These are phyloP conservation scores for Hephaestus fuliginosus DNA, from an alignment of 2,797 vertebrate species.

Conservation along the genomic window DNA sequence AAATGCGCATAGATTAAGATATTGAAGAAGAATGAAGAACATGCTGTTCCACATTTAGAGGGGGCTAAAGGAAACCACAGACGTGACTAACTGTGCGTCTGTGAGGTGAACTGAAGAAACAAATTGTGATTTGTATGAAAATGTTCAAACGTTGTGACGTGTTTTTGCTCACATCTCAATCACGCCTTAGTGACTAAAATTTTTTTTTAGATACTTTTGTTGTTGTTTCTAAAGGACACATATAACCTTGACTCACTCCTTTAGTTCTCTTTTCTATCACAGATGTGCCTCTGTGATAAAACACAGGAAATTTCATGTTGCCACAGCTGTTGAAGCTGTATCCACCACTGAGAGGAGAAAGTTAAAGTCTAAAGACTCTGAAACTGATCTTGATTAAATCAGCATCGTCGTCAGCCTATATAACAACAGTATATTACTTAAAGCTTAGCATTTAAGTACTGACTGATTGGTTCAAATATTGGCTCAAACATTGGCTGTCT, in stretches of 20 bases:
- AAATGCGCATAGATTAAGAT: not conserved
- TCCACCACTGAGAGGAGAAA: not conserved
- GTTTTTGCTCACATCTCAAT: not conserved
- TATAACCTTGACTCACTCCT: constrained; percentile 7
- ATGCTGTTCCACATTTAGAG: not conserved
- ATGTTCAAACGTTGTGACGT: not conserved
- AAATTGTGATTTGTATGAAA: constrained; percentile 11
- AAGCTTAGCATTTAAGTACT: not conserved
- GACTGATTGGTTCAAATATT: not conserved
- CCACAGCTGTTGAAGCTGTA: not conserved
- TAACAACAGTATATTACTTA: too few species aligned
- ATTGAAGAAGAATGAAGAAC: not conserved
- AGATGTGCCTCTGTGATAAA: not conserved
- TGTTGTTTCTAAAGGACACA: not conserved
- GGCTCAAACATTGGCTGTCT: not conserved
- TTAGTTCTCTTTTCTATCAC: not conserved
- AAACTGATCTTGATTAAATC: not conserved
- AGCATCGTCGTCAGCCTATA: too few species aligned
- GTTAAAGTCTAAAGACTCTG: not conserved
- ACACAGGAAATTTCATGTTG: not conserved
- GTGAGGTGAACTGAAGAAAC: not conserved
- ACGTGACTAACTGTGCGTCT: not conserved
- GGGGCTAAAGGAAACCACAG: not conserved
- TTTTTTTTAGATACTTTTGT: not conserved
- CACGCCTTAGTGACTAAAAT: not conserved